phyloP scores from a whole-genome alignment of 2,113 vertebrate species.

The Cichladusa arquata region DNA sequence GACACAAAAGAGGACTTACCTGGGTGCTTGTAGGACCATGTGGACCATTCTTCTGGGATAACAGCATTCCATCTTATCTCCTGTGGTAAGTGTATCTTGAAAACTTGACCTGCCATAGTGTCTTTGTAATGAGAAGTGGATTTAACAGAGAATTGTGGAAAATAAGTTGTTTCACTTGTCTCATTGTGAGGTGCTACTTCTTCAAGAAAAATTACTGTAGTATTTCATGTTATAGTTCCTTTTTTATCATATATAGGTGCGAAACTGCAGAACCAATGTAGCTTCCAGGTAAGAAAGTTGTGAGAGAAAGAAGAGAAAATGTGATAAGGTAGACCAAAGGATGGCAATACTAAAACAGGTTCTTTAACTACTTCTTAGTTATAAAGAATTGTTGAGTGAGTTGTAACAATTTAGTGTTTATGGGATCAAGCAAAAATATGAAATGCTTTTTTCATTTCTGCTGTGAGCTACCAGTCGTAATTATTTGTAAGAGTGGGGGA shows the following conservation, averaged over 20 bases:
- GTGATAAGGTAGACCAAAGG: neutral
- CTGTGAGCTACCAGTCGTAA: neutral
- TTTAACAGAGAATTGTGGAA: neutral
- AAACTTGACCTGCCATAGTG: neutral
- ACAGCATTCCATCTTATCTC: neutral
- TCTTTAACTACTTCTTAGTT: neutral
- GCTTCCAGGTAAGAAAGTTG: neutral
- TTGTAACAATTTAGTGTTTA: neutral
- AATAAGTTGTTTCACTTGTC: neutral
- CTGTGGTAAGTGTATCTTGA: neutral
- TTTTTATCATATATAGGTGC: neutral
- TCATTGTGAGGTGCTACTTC: neutral
- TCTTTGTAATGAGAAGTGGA: neutral
- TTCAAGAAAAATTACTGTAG: neutral
- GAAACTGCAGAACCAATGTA: neutral
- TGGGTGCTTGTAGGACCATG: neutral
- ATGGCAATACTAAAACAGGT: neutral
- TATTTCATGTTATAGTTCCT: neutral
- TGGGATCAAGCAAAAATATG: neutral
- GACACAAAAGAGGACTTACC: neutral
- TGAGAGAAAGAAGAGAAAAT: neutral
- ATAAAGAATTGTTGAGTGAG: neutral
- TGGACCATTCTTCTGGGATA: neutral
- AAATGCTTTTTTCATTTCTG: neutral
- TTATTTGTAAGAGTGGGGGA: neutral